Conservation (phyloP, 2,797 vertebrate species). For the Diplodus sargus region DNA sequence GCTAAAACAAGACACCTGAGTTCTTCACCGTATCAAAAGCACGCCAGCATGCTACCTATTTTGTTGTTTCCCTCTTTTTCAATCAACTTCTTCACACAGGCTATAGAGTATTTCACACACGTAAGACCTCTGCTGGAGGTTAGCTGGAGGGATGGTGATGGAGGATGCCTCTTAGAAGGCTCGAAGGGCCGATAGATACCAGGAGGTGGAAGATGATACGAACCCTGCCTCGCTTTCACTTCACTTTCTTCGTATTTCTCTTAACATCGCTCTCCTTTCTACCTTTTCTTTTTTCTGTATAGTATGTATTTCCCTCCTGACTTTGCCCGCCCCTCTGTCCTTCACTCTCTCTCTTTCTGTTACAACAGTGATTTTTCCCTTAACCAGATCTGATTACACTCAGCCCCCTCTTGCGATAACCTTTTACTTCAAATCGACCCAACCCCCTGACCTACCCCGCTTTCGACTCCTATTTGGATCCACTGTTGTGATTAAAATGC, state of each 20-base stretch:
- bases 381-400: slow-evolving; percentile 79
- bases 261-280: background rate
- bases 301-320: slow-evolving; percentile 39
- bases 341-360: slow-evolving; percentile 56
- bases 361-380: slow-evolving; percentile 68
- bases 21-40: background rate
- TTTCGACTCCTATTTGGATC: slow-evolving; percentile 81
- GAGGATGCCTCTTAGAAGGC: slow-evolving; percentile 36
- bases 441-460: slow-evolving; percentile 77
- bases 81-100: background rate
- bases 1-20: too few relatives aligned
- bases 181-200: slow-evolving; percentile 39
- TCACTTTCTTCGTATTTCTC: background rate
- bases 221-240: slow-evolving; percentile 1
- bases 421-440: slow-evolving; percentile 81
- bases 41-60: background rate
- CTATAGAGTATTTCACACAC: slow-evolving; percentile 24
- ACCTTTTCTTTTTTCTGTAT: background rate
- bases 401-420: slow-evolving; percentile 74
- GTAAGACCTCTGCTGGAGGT: slow-evolving; percentile 27
- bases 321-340: slow-evolving; percentile 53
- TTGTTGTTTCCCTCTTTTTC: background rate
- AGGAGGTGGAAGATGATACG: slow-evolving; percentile 26
- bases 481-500: slow-evolving; percentile 81
- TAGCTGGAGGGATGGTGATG: slow-evolving; percentile 32